phyloP scores from a whole-genome alignment of 2,888 invertebrate species.

The Galeruca laticollis region DNA sequence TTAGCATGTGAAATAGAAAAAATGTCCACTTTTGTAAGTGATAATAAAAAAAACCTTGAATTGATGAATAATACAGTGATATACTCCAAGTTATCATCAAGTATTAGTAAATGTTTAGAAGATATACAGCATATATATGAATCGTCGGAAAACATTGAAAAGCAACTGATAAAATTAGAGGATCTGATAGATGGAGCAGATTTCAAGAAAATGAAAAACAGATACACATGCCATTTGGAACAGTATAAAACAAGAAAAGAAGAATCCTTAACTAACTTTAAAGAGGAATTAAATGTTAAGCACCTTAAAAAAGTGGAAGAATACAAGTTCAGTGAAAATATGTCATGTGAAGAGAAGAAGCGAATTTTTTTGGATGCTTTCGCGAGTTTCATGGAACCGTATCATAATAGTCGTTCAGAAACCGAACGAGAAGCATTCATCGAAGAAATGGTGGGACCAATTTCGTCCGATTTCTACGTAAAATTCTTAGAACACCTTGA shows the following conservation, averaged over 20 bases:
- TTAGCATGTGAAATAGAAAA: constrained; percentile 68
- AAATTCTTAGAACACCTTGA: constrained; percentile 73
- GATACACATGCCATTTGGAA: constrained; percentile 78
- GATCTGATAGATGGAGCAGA: constrained; percentile 78
- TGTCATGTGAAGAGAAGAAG: constrained; percentile 74
- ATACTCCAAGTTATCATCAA: constrained; percentile 60
- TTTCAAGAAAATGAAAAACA: constrained; percentile 77
- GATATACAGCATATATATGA: constrained; percentile 70
- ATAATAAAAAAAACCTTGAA: constrained; percentile 57
- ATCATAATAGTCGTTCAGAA: constrained; percentile 52
- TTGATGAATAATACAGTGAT: constrained; percentile 59
- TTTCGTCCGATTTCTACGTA: constrained; percentile 72
- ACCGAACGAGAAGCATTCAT: constrained; percentile 67
- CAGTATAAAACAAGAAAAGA: constrained; percentile 74
- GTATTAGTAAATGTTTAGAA: constrained; percentile 69
- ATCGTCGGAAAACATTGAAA: constrained; percentile 75
- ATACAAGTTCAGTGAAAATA: constrained; percentile 71
- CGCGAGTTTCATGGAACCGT: constrained; percentile 73
- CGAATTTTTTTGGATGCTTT: constrained; percentile 79
- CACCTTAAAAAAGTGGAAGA: constrained; percentile 72
- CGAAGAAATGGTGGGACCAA: constrained; percentile 77
- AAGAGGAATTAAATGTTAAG: constrained; percentile 70
- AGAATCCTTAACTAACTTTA: constrained; percentile 65
- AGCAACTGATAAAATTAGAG: constrained; percentile 74
- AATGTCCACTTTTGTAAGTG: constrained; percentile 58